These are phyloP conservation scores for Glaucopsyche alexis DNA, from an alignment of 2,888 invertebrate genomes.

Conservation along the genomic window DNA sequence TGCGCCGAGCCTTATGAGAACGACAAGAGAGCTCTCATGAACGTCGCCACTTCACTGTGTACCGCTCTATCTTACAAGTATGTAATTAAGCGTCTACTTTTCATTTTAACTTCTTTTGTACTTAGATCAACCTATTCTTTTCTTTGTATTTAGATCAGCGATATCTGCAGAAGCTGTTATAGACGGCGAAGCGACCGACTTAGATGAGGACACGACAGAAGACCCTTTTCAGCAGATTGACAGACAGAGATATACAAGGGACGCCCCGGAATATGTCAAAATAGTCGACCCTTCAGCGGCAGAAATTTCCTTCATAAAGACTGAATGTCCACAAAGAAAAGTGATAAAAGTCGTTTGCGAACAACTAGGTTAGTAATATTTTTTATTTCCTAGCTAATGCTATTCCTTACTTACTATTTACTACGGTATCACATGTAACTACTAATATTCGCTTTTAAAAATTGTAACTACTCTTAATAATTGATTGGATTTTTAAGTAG, in stretches of 20 bases:
- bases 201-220: conserved; percentile 74
- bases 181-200: conserved; percentile 78
- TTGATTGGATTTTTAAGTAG: no score
- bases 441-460: no score
- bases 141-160: conserved; percentile 79
- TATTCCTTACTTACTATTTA: neutral
- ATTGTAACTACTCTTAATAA: no score
- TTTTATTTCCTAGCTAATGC: neutral
- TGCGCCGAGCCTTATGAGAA: conserved; percentile 89
- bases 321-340: conserved; percentile 86
- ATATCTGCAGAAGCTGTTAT: conserved; percentile 84
- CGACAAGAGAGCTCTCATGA: conserved; percentile 81
- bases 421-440: no score
- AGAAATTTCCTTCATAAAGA: conserved; percentile 90
- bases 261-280: conserved; percentile 83
- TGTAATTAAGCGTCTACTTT: conserved; percentile 31
- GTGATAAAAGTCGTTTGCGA: conserved; percentile 90
- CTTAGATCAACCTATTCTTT: neutral
- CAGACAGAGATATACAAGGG: conserved; percentile 50
- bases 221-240: conserved; percentile 48
- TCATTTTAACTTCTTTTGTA: neutral
- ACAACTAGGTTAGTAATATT: conserved; percentile 81
- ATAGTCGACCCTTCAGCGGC: conserved; percentile 89
- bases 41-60: conserved; percentile 89
- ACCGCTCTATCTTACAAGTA: conserved; percentile 88